phyloP scores from a whole-genome alignment of 2,113 vertebrate species.

The Sardina pilchardus region DNA sequence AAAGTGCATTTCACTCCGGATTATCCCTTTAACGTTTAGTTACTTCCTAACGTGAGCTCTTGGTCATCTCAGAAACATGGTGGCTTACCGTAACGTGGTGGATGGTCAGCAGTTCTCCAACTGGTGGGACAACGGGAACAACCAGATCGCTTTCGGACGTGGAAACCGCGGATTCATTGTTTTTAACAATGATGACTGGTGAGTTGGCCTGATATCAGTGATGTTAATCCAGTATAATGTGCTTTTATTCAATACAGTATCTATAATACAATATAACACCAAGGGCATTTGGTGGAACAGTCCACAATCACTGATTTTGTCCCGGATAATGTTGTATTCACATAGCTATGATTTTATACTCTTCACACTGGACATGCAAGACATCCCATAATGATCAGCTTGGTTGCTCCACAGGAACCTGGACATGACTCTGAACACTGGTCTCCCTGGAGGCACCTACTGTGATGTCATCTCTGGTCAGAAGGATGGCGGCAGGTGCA shows the following conservation, averaged over 20 bases:
- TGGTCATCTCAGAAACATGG: slow-evolving; percentile 83
- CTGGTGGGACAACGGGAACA: slow-evolving; percentile 92
- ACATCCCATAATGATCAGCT: too few species aligned
- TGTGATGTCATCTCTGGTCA: slow-evolving; percentile 92
- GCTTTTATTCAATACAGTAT: too few species aligned
- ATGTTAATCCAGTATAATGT: too few species aligned
- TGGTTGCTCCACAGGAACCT: slow-evolving; percentile 69
- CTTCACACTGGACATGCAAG: too few species aligned
- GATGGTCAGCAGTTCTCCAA: slow-evolving; percentile 79
- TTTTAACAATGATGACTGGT: slow-evolving; percentile 89
- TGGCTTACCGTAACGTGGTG: slow-evolving; percentile 86
- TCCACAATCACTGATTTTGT: too few species aligned
- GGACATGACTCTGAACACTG: slow-evolving; percentile 76
- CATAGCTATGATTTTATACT: too few species aligned
- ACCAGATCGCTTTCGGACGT: slow-evolving; percentile 91
- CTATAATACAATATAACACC: too few species aligned
- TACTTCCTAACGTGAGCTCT: too few species aligned
- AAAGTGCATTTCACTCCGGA: too few species aligned
- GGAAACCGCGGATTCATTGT: slow-evolving; percentile 83
- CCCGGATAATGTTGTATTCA: too few species aligned
- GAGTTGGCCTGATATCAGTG: background rate
- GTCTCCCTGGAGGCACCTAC: slow-evolving; percentile 84
- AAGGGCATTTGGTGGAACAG: too few species aligned
- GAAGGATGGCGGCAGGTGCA: slow-evolving; percentile 74
- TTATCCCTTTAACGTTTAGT: too few species aligned